phyloP scores from a whole-genome alignment of 2,797 vertebrate genomes.

The Leuciscus waleckii region DNA sequence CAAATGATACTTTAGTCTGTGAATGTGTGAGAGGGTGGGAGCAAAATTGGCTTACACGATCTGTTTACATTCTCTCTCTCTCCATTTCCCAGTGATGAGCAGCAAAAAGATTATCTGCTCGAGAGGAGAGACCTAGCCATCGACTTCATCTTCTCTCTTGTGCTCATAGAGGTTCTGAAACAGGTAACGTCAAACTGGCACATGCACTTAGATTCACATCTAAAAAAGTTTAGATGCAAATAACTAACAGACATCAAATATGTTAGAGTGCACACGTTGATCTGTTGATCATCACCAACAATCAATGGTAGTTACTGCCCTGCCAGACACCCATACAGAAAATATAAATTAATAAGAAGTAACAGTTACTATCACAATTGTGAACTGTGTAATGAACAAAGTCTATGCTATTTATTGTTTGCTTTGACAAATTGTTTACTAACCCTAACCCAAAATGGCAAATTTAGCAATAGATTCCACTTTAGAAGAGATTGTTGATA shows the following conservation, averaged over 20 bases:
- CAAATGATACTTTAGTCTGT: slow-evolving; percentile 42
- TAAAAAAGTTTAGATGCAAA: background rate
- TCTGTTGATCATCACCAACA: background rate
- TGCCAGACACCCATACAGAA: background rate
- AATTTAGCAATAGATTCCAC: background rate
- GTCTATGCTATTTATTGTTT: background rate
- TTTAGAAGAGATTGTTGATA: background rate
- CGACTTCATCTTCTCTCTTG: slow-evolving; percentile 98
- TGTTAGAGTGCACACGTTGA: background rate
- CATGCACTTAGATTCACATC: background rate
- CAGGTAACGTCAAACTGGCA: slow-evolving; percentile 77
- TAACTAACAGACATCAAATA: background rate
- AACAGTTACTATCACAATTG: background rate
- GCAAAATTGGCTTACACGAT: slow-evolving; percentile 18
- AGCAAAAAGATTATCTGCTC: slow-evolving; percentile 97
- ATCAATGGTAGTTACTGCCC: background rate
- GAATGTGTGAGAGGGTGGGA: slow-evolving; percentile 23
- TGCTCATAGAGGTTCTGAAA: slow-evolving; percentile 98
- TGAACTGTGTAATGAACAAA: background rate
- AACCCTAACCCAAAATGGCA: no score
- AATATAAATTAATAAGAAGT: background rate
- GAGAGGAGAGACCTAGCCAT: slow-evolving; percentile 97
- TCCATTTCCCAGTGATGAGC: slow-evolving; percentile 88
- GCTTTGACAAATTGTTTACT: background rate
- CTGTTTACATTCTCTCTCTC: slow-evolving; percentile 35